Evolutionary conservation across 1,140 invertebrate genomes (phyloP).

Genomic region (Batillaria attramentaria): DNA sequence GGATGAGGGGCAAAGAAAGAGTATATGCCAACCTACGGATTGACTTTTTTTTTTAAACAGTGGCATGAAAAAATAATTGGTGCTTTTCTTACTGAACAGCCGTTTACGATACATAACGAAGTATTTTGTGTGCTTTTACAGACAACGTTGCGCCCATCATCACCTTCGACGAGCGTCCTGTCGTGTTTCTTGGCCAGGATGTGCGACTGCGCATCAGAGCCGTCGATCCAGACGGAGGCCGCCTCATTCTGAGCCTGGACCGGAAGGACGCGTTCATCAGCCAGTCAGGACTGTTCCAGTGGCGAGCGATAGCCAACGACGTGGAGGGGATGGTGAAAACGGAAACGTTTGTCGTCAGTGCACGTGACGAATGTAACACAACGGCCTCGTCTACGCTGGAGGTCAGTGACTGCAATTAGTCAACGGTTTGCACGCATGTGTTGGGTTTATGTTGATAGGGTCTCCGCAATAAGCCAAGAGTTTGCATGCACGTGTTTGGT

Average conservation of each 20-base stretch:
- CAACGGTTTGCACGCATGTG: not conserved
- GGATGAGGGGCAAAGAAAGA: too few relatives aligned
- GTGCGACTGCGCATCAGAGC: slow-evolving; percentile 24
- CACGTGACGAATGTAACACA: slow-evolving; percentile 30
- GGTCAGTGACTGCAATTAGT: slow-evolving; percentile 7
- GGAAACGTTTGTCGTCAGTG: slow-evolving; percentile 25
- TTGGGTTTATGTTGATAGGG: not conserved
- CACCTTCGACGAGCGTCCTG: slow-evolving; percentile 11
- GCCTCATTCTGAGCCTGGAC: slow-evolving; percentile 22
- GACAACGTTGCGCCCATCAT: slow-evolving; percentile 35
- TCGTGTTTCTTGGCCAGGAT: slow-evolving; percentile 33
- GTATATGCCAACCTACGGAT: too few relatives aligned
- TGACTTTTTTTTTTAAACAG: too few relatives aligned
- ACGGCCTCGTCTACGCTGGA: slow-evolving; percentile 11
- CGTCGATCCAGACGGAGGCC: slow-evolving; percentile 33
- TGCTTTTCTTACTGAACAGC: too few relatives aligned
- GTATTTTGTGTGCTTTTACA: too few relatives aligned
- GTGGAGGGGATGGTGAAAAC: not conserved
- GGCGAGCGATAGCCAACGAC: slow-evolving; percentile 18
- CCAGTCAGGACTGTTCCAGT: slow-evolving; percentile 26
- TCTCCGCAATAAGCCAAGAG: too few relatives aligned
- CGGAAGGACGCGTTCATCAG: slow-evolving; percentile 36
- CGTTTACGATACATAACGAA: too few relatives aligned
- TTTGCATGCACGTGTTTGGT: too few relatives aligned
- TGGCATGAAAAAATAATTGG: too few relatives aligned